Base-by-base conservation (phyloP, 2,113 vertebrate genomes). In the Cephalopholis sonnerati region DNA sequence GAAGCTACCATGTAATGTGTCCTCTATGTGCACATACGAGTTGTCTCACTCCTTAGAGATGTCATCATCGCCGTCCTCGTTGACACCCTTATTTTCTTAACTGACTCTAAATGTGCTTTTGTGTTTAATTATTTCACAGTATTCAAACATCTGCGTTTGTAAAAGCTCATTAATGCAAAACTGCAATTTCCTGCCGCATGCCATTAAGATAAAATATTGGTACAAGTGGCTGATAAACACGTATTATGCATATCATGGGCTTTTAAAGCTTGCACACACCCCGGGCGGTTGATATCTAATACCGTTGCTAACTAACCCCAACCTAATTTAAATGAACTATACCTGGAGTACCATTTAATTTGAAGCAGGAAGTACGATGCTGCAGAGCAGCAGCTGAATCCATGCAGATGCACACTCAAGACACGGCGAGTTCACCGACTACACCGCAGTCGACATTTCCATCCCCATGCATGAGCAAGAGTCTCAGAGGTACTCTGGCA, bases 401-500 rank as follows among this genome's bases (percentile, higher is more conserved):
- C 24, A 20, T 9, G 41, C 53, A 13, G 83, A 77, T 15, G 51
- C 5, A 20, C 44, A 53, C 57, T 72, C 29, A 6, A 29, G 11
- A 68, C 59, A 54, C 55, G 50, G 9, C 2, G 5, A 55, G 66
- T n/a, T 73, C 58, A 12, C 55, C 0, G 7, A 32, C 72, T 46
- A 17, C 64, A 4, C 81, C 3, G 41, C 77, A 17, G 77, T 67
- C 62, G 4, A 58, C 71, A 62, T 71, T 79, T 87, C 57, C 46
- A 58, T 46, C 36, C 59, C 24, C 57, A 17, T 20, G 46, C 54
- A n/a, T 54, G 53, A 36, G 74, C 61, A 11, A 32, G 24, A 58
- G 79, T 84, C 90, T 90, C 87, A 1, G 7, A 83, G 87, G 85
- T 68, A 7, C 64, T 25, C 64, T 80, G 79, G 77, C 84, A 89